A percentile compares a stretch with the other conserved stretches of the same genome.
Conservation (phyloP, 2,113 vertebrate genomes). For the Peromyscus maniculatus region DNA sequence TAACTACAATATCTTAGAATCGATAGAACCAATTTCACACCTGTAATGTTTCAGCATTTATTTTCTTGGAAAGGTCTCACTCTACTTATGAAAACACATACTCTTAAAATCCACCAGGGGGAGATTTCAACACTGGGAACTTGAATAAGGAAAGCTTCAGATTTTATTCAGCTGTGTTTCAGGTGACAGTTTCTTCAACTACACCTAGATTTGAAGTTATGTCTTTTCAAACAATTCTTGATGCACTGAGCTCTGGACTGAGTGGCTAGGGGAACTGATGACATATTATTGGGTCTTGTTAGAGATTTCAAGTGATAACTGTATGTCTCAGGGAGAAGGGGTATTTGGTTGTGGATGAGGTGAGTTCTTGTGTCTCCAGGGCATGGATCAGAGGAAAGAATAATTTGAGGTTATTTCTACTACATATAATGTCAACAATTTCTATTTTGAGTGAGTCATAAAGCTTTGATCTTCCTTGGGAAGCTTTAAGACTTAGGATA, state of each 20-base stretch:
- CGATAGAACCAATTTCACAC: not conserved
- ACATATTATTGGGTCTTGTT: slow-evolving; percentile 33
- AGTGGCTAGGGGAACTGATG: slow-evolving; percentile 12
- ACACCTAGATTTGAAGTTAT: slow-evolving; percentile 66
- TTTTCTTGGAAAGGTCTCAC: slow-evolving; percentile 44
- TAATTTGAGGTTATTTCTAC: slow-evolving; percentile 12
- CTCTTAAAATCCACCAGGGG: slow-evolving; percentile 76
- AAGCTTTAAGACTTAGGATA: slow-evolving; percentile 46
- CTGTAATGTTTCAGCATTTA: slow-evolving; percentile 2
- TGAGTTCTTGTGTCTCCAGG: not conserved
- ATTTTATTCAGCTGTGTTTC: slow-evolving; percentile 47
- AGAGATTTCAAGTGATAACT: not conserved
- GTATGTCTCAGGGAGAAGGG: not conserved
- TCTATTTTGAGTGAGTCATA: slow-evolving; percentile 45
- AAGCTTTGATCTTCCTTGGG: slow-evolving; percentile 1
- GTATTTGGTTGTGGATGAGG: not conserved
- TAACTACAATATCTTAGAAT: slow-evolving; percentile 6
- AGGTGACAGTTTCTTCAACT: slow-evolving; percentile 36
- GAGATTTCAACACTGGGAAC: slow-evolving; percentile 70
- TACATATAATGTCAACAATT: not conserved
- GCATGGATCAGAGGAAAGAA: not conserved
- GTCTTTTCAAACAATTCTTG: slow-evolving; percentile 46
- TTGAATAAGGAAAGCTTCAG: slow-evolving; percentile 27
- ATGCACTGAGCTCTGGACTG: slow-evolving; percentile 45
- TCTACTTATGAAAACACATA: slow-evolving; percentile 57